Base-by-base conservation (phyloP, 2,888 invertebrate species). In the Megastigmus dorsalis region DNA sequence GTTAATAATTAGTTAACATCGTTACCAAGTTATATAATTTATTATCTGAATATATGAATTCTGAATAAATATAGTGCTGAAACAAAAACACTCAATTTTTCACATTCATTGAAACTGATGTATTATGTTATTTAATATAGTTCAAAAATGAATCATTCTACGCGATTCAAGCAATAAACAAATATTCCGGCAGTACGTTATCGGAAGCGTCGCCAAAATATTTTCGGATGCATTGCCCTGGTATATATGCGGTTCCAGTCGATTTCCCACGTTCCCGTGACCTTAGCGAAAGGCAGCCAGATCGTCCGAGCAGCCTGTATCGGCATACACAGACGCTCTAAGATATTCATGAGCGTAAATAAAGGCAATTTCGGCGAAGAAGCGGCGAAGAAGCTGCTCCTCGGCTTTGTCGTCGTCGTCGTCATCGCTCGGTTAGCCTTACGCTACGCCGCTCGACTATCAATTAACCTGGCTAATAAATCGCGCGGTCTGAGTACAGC, bases 381-480 rank as follows among this genome's bases (percentile, higher is more conserved):
- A 84, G 71, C 68, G 15, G 3, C 63, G 48, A 28, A n/a, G n/a
- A n/a, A n/a, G n/a, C n/a, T n/a, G n/a, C n/a, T n/a, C n/a, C n/a
- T n/a, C n/a, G n/a, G n/a, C n/a, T n/a, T n/a, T n/a, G n/a, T n/a
- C n/a, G n/a, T n/a, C n/a, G n/a, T n/a, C n/a, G n/a, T 10, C 41
- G n/a, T 3, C 41, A 13, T 67, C 69, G 65, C 70, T 74, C 75
- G 70, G n/a, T 69, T 63, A 48, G 52, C 36, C 30, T 33, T 73
- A n/a, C n/a, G n/a, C n/a, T 77, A 78, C 78, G 75, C 66, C 77
- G 75, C 70, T 80, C 78, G 81, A 81, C 84, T 84, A 84, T 85
- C 84, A 85, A 85, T 85, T 85, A 84, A 82, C 82, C 83, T 79
- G 77, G 78, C 80, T 84, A 83, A 85, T 85, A 85, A 85, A 85